Evolutionary conservation across 2,888 invertebrate genomes (phyloP).

Genomic region (Drosophila melanosoma): DNA sequence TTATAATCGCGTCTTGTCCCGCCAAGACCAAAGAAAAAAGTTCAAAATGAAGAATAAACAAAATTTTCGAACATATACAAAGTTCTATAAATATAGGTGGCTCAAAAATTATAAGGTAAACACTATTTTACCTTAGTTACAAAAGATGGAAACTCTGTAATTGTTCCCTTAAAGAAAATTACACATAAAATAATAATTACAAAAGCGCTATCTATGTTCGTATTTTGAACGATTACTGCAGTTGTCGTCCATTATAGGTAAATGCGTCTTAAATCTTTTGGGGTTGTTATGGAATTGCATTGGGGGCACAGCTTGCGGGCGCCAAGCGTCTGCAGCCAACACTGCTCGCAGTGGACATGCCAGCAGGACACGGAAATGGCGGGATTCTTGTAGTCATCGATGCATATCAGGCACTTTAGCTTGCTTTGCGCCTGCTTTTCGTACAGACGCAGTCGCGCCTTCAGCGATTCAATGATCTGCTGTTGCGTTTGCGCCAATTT

Average conservation of each 20-base stretch:
- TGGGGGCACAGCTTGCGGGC: slow-evolving; percentile 97
- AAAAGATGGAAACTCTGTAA: neutral
- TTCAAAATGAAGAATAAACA: neutral
- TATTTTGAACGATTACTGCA: neutral
- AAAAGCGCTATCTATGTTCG: neutral
- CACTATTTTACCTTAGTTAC: neutral
- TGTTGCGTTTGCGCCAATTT: slow-evolving; percentile 58
- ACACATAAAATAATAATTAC: neutral
- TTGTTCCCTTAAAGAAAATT: neutral
- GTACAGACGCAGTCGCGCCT: slow-evolving; percentile 90
- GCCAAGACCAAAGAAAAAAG: slow-evolving; percentile 1
- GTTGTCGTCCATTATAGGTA: slow-evolving; percentile 88
- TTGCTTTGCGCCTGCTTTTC: slow-evolving; percentile 88
- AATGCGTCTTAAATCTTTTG: slow-evolving; percentile 93
- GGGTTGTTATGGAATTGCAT: slow-evolving; percentile 96
- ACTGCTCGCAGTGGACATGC: slow-evolving; percentile 97
- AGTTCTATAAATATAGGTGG: slow-evolving; percentile 3
- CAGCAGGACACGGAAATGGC: slow-evolving; percentile 97
- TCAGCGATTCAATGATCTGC: slow-evolving; percentile 89
- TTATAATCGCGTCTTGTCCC: neutral
- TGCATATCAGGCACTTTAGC: slow-evolving; percentile 95
- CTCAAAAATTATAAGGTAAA: neutral
- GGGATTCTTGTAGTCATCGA: slow-evolving; percentile 93
- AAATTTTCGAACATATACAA: slow-evolving; percentile 34
- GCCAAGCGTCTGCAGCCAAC: slow-evolving; percentile 90